Evolutionary conservation across 2,797 vertebrate genomes (phyloP).

Genomic region (Avahi laniger): DNA sequence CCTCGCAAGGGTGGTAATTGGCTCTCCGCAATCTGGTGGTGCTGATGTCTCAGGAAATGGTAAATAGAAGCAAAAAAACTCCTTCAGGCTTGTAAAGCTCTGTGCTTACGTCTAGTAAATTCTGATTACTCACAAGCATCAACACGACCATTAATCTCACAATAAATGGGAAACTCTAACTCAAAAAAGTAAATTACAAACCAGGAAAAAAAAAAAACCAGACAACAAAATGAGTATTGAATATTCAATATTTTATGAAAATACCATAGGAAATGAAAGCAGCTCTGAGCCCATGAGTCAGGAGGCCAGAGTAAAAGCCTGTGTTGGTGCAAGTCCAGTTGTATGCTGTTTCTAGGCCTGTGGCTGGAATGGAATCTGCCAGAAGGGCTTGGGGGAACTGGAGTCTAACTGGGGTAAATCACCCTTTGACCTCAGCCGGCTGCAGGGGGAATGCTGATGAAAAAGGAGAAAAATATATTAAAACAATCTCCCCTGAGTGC

Average conservation of each 20-base stretch:
- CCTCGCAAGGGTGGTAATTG: background rate
- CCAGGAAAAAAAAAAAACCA: background rate
- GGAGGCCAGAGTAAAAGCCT: background rate
- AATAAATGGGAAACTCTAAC: background rate
- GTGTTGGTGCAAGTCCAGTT: accelerated
- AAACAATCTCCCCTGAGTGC: background rate
- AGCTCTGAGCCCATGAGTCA: background rate
- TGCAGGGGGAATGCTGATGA: accelerated
- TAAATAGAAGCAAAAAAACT: background rate
- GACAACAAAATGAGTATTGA: background rate
- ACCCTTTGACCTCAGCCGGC: background rate
- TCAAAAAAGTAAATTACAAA: background rate
- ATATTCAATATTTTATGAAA: too few relatives aligned
- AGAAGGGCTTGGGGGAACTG: background rate
- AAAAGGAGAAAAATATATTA: background rate
- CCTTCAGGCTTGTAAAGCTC: background rate
- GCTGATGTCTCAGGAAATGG: background rate
- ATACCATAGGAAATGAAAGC: background rate
- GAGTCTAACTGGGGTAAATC: background rate
- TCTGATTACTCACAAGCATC: background rate
- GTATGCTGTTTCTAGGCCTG: accelerated
- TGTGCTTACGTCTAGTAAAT: background rate
- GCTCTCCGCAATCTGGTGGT: too few relatives aligned
- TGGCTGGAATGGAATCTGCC: background rate
- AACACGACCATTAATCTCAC: background rate